Evolutionary conservation across 2,113 vertebrate genomes (phyloP), one percentile per base, ranked within the genome.

Genomic region (Notothenia coriiceps): DNA sequence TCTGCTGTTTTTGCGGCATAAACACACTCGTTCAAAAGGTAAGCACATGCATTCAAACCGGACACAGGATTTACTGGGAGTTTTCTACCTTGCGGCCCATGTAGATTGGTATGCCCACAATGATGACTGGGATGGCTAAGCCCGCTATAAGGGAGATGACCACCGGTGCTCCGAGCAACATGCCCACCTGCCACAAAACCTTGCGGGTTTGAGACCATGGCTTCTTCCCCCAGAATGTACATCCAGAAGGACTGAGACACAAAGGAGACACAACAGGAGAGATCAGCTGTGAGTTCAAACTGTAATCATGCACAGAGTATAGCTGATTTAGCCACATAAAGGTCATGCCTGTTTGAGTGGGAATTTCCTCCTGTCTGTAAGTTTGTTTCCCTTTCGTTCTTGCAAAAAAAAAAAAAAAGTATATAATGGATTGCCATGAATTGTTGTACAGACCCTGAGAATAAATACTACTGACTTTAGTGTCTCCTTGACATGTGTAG

Each of bases 151-250:
- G 94, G 14, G 96, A 96, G 87, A 97, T 96, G 91, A 96, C 93
- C 92, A 97, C 94, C 0, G 96, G 96, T 0, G 96, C 96, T 79
- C 96, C 96, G 22, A 97, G 95, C 87, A 97, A 93, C 96, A 96
- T 96, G 88, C 96, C 96, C 93, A 97, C 95, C 92, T 97, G 96
- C 96, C 96, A 97, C 46, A 97, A 93, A 82, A 96, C 94, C 90
- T 96, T 97, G 69, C 95, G 91, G 29, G 94, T 97, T 86, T 95
- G 94, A 4, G 96, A 97, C 96, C 96, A 97, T 0, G 96, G 96
- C 93, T 95, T 96, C 94, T 97, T 97, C 65, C 96, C 96, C 96
- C 96, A 97, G 89, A 97, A 97, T 3, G 96, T 97, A 86, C 96
- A 97, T 84, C 96, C 96, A 71, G 96, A 97, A 74, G 96, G 96